Evolutionary conservation across 2,888 invertebrate species (phyloP), one percentile per base, ranked within the genome.

Genomic region (Nowickia ferox): DNA sequence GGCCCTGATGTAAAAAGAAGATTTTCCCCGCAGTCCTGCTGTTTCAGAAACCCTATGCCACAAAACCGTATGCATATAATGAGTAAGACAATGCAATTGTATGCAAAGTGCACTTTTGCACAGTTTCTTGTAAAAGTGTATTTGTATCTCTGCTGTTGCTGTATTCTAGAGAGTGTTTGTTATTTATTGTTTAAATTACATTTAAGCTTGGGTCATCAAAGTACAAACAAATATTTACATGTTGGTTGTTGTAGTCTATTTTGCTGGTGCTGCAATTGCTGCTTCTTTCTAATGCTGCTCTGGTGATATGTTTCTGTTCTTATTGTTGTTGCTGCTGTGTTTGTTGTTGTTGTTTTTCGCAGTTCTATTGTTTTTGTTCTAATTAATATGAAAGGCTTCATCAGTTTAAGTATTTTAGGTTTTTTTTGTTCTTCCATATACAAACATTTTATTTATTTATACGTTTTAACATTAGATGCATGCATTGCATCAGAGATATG

Each of bases 311-410:
- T 19, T 51, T 8, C 38, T 44, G 44, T 42, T 75, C 10, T 63
- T 76, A 38, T 38, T 76, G 30, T 40, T 75, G 6, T 51, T 51
- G 42, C 57, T 1, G 3, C n/a, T 30, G 40, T 38, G 19, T n/a
- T 11, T 48, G 78, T 78, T 65, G 53, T 51, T 69, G 17, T 40
- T 48, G 0, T 40, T 15, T 9, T 19, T 46, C 11, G 40, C 22
- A 48, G 51, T 44, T 17, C 44, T 59, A 71, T 69, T 75, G 75
- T 80, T 78, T 74, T 75, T 85, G 78, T 82, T 85, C 78, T 85
- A 85, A 85, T 82, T 78, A 82, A 82, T 85, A 84, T 80, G 80
- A 84, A 84, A 76, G 84, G 84, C 84, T 84, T 80, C 80, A 76
- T 80, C 76, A 84, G 76, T 80, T 76, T 84, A 80, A 80, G 59